Base-by-base conservation (phyloP, 2,113 vertebrate genomes). In the Phycodurus eques region DNA sequence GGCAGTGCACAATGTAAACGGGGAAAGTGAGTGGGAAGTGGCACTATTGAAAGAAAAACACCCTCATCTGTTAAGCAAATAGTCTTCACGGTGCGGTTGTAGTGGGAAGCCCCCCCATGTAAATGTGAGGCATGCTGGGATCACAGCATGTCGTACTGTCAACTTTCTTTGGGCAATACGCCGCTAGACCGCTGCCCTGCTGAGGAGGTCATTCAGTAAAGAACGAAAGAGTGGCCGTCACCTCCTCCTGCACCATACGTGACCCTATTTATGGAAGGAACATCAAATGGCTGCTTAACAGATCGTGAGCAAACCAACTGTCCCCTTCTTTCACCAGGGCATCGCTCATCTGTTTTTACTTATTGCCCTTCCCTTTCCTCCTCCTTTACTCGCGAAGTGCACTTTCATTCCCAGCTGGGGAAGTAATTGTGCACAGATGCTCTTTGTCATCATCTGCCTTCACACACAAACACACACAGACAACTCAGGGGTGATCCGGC, bases 261-360 rank as follows among this genome's bases (percentile, higher is more conserved):
- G 88, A 87, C 75, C 73, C 60, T 86, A 89, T 89, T 91, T 88
- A 80, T 87, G 81, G 85, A 80, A 22, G 74, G 66, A 63, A 89
- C 82, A 87, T 90, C 85, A 90, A 91, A 90, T 71, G 70, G 69
- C 72, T 81, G 81, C 62, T 79, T 78, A 68, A 77, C 35, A 62
- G 71, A 81, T 83, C 79, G 90, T 89, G 89, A 92, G 84, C 83
- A 87, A 88, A 89, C 80, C 89, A 91, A 89, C 79, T 92, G 89
- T 73, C 72, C 33, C 65, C 22, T 17, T 15, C 27, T 53, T 60
- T 65, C 13, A 64, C 42, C 22, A 51, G 47, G 70, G n/a, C 64
- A 54, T 59, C 44, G 27, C 66, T 64, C 72, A 60, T 70, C 68
- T 75, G 53, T 54, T 74, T 62, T 76, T 46, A 56, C 51, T 44